Evolutionary conservation across 2,888 invertebrate genomes (phyloP).

Genomic region (Chirona hameri): DNA sequence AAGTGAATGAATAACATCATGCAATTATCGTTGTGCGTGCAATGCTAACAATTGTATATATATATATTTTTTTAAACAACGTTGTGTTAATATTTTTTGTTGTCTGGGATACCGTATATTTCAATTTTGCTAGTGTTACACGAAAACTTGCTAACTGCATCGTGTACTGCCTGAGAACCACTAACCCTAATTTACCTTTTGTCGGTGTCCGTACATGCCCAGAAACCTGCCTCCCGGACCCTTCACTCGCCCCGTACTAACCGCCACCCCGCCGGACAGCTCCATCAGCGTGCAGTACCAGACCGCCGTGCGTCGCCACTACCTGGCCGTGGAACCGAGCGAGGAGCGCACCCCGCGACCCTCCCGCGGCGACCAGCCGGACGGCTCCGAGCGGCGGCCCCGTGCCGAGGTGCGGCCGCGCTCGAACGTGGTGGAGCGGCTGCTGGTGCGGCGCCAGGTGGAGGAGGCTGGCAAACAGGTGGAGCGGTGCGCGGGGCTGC

Average conservation of each 20-base stretch:
- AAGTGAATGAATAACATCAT: too few species aligned
- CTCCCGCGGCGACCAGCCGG: background rate
- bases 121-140: too few species aligned
- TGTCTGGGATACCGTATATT: too few species aligned
- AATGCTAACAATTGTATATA: too few species aligned
- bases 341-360: background rate
- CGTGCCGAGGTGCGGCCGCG: background rate
- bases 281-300: background rate
- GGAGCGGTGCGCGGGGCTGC: background rate
- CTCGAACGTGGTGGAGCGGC: conserved; percentile 24
- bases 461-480: background rate
- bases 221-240: too few species aligned
- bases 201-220: too few species aligned
- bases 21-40: too few species aligned
- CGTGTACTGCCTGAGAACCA: conserved; percentile 43
- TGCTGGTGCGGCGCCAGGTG: conserved; percentile 23
- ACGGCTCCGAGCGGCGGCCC: background rate
- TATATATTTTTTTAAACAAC: too few species aligned
- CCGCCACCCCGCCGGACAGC: conserved; percentile 47
- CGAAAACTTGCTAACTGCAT: conserved; percentile 60
- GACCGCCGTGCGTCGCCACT: conserved; percentile 37
- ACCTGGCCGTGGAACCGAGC: conserved; percentile 33
- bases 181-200: too few species aligned
- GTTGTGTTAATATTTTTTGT: too few species aligned
- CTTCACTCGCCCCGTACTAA: background rate